Evolutionary conservation across 1,140 invertebrate species (phyloP).

Genomic region (Drosophila ohnishii): DNA sequence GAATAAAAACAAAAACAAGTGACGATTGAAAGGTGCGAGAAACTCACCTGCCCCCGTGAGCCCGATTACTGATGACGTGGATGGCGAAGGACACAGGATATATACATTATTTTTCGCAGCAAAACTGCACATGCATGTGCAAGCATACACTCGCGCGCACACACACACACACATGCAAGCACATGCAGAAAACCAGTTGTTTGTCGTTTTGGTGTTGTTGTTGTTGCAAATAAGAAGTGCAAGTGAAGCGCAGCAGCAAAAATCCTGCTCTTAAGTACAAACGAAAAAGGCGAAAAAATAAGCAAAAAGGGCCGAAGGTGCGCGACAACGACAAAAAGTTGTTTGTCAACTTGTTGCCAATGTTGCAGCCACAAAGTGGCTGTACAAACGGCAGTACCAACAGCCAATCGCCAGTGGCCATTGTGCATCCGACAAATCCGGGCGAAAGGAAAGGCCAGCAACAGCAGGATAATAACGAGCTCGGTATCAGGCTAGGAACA

Average conservation of each 20-base stretch:
- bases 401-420: slow-evolving; percentile 21
- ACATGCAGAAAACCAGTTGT: slow-evolving; percentile 47
- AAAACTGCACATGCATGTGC: slow-evolving; percentile 45
- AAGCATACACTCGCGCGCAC: slow-evolving; percentile 25
- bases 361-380: slow-evolving; percentile 77
- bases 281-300: slow-evolving; percentile 35
- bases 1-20: slow-evolving; percentile 17
- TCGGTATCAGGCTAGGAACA: not conserved
- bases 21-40: slow-evolving; percentile 27
- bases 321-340: slow-evolving; percentile 78
- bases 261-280: slow-evolving; percentile 57
- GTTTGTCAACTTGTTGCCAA: slow-evolving; percentile 83
- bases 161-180: slow-evolving; percentile 18
- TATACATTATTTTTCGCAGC: slow-evolving; percentile 54
- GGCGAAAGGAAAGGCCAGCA: slow-evolving; percentile 11
- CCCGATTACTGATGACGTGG: slow-evolving; percentile 68
- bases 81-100: slow-evolving; percentile 48
- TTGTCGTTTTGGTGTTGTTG: slow-evolving; percentile 13
- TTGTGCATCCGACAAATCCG: slow-evolving; percentile 28
- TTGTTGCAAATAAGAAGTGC: slow-evolving; percentile 42
- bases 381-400: slow-evolving; percentile 58
- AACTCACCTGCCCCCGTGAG: slow-evolving; percentile 61
- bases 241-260: slow-evolving; percentile 42
- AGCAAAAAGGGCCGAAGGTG: slow-evolving; percentile 48
- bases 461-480: slow-evolving; percentile 35